phyloP scores from a whole-genome alignment of 1,140 invertebrate species.

The Theocolax elegans region DNA sequence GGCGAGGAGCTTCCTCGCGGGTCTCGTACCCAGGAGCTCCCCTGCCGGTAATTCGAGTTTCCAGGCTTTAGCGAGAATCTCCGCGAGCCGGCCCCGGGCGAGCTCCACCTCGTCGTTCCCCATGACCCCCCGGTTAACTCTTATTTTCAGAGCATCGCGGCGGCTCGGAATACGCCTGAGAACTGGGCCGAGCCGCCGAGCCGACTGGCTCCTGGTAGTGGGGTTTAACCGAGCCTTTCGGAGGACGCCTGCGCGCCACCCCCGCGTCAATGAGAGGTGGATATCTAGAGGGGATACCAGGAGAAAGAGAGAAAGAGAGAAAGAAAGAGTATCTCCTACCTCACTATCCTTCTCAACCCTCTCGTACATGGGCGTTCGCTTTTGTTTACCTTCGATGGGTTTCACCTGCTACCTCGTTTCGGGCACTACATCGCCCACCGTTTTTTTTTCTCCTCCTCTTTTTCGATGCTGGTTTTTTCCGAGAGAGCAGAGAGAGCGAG shows the following conservation, averaged over 20 bases:
- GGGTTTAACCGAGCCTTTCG: too few relatives aligned
- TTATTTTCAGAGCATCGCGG: too few relatives aligned
- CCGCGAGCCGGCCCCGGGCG: conserved; percentile 53
- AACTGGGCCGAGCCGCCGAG: conserved; percentile 14
- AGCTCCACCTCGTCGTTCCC: conserved; percentile 51
- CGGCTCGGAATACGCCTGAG: too few relatives aligned
- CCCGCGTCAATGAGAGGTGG: not conserved
- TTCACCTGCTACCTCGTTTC: too few relatives aligned
- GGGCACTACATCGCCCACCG: too few relatives aligned
- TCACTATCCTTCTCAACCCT: not conserved
- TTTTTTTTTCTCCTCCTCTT: not conserved
- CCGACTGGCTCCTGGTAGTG: not conserved
- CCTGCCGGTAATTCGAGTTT: conserved; percentile 55
- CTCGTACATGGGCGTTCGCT: not conserved
- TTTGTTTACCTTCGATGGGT: conserved; percentile 21
- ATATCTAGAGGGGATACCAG: not conserved
- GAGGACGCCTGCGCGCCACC: conserved; percentile 16
- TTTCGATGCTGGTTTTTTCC: not conserved
- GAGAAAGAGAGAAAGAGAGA: too few relatives aligned
- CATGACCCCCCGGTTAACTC: not conserved
- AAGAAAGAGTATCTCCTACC: too few relatives aligned
- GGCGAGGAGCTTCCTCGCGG: conserved; percentile 55
- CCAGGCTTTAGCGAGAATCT: conserved; percentile 55
- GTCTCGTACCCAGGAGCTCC: conserved; percentile 54
- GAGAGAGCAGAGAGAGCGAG: not conserved